Base-by-base conservation (phyloP, 1,140 invertebrate genomes). In the Aphis gossypii region DNA sequence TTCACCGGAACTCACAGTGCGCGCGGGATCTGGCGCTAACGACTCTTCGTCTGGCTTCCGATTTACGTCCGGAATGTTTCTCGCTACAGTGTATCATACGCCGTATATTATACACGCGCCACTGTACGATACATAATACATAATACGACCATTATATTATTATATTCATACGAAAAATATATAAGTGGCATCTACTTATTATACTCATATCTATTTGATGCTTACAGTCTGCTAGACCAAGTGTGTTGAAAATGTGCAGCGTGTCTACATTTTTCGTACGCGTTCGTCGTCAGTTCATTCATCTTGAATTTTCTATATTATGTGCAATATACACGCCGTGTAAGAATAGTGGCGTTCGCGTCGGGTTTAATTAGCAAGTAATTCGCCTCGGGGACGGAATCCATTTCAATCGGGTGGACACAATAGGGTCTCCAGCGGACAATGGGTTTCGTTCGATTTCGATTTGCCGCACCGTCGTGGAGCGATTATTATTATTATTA, bases 401-500 rank as follows among this genome's bases (percentile, higher is more conserved):
- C 82, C 82, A 44, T 93, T 84, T 92, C 91, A 54, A 83, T 92
- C 91, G 76, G 91, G 20, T 30, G 91, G 91, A 44, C 92, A 93
- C 92, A 93, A 93, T 93, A 56, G 92, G 92, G n/a, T 41, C 82
- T 41, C 56, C 38, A 35, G 44, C 46, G 91, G 60, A 92, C 91
- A 92, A 92, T 92, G 91, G 21, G 91, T 92, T 89, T 56, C 88
- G 88, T 89, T 92, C 91, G 91, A 91, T 91, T 91, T 91, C 90
- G 90, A 92, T 92, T 92, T 92, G 46, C 91, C 46, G 88, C 51
- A 38, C 88, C 51, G 88, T 83, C 23, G 91, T 82, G 76, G 41
- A 83, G 21, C 46, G 46, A 92, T 92, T 92, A 92, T 92, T 92
- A 92, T 92, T 91, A 92, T 92, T 92, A 92, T 92, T 91, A 91